phyloP scores from a whole-genome alignment of 53 echinoderm and acorn worm species.

The Stichopus horrens region DNA sequence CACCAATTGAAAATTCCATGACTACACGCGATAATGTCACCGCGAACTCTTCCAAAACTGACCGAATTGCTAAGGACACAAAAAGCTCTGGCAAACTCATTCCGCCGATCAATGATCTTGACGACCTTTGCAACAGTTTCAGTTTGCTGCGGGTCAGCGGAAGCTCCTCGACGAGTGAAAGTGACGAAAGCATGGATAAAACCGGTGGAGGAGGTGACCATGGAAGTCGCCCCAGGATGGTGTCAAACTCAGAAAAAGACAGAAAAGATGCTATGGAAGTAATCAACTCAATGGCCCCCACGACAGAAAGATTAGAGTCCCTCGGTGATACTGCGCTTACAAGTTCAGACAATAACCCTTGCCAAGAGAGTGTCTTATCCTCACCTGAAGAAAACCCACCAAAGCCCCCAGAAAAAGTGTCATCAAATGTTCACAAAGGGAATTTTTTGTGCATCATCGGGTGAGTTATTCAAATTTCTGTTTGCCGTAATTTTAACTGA shows the following conservation, averaged over 20 bases:
- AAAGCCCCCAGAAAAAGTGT: neutral
- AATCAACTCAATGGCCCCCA: neutral
- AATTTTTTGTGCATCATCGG: neutral
- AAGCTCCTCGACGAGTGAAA: constrained; percentile 10
- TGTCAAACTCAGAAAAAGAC: neutral
- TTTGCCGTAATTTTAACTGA: too few species aligned
- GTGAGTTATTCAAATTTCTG: neutral
- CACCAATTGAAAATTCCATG: neutral
- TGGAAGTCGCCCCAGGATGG: neutral
- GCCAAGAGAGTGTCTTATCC: neutral
- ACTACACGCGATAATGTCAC: too few species aligned
- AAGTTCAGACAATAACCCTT: neutral
- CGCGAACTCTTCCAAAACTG: too few species aligned
- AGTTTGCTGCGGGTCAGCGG: neutral
- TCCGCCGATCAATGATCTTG: neutral
- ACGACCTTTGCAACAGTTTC: constrained; percentile 11
- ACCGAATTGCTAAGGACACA: too few species aligned
- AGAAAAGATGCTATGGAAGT: neutral
- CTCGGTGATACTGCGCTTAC: neutral
- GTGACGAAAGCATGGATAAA: neutral
- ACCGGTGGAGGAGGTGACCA: neutral
- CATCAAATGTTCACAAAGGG: neutral
- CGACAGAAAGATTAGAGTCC: neutral
- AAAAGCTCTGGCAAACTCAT: too few species aligned
- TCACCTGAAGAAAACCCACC: neutral